These are phyloP conservation scores for Agapostemon virescens DNA, from an alignment of 2,888 invertebrate species.

Conservation along the genomic window DNA sequence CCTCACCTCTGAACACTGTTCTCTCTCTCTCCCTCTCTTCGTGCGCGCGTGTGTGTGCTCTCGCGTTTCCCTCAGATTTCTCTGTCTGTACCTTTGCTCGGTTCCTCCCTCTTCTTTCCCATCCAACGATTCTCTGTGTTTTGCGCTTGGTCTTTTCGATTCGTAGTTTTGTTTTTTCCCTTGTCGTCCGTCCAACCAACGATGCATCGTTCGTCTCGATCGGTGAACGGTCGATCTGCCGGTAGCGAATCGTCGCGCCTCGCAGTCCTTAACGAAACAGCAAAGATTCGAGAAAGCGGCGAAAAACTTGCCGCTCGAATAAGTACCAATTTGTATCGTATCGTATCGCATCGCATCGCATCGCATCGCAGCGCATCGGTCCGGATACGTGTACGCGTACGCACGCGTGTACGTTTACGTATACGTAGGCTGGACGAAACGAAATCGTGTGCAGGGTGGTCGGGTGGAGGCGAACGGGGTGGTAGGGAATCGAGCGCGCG, in stretches of 20 bases:
- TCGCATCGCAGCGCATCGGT: neutral
- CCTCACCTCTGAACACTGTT: slow-evolving; percentile 68
- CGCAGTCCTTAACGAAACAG: neutral
- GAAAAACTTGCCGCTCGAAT: neutral
- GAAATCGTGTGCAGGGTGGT: neutral
- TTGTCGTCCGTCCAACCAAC: slow-evolving; percentile 30
- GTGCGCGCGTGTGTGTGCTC: slow-evolving; percentile 37
- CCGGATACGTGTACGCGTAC: neutral
- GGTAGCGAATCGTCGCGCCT: neutral
- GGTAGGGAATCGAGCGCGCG: neutral
- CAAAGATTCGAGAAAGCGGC: neutral
- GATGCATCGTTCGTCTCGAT: neutral
- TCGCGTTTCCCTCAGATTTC: slow-evolving; percentile 36
- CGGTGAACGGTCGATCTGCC: neutral
- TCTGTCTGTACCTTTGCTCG: slow-evolving; percentile 31
- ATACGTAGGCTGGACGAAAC: slow-evolving; percentile 27
- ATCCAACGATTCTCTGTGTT: slow-evolving; percentile 28
- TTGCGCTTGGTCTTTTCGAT: slow-evolving; percentile 38
- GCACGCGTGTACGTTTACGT: slow-evolving; percentile 9
- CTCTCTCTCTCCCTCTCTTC: slow-evolving; percentile 45
- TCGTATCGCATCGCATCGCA: neutral
- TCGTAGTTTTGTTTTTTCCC: slow-evolving; percentile 30
- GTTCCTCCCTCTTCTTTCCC: slow-evolving; percentile 45
- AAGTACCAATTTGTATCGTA: neutral
- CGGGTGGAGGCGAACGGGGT: neutral